Conservation (phyloP, 2,797 vertebrate species). For the Channallabes apus region DNA sequence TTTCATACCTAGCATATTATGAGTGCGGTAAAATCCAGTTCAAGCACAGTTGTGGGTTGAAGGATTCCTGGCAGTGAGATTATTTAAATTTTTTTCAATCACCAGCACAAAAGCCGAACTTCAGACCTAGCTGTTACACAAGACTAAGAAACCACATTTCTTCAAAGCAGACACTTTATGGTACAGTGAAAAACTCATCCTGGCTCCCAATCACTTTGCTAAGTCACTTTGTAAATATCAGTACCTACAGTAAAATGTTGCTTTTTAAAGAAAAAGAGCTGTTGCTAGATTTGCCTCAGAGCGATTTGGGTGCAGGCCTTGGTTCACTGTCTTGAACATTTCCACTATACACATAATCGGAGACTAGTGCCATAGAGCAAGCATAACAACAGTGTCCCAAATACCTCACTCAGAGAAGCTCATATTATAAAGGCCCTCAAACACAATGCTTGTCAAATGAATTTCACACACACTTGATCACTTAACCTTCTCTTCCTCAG, state of each 20-base stretch:
- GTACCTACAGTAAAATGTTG: not conserved
- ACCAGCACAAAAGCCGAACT: not conserved
- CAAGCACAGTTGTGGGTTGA: not conserved
- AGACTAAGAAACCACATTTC: slow-evolving; percentile 2
- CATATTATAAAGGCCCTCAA: not conserved
- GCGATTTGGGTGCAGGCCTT: not conserved
- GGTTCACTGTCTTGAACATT: not conserved
- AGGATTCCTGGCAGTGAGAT: not conserved
- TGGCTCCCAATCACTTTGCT: not conserved
- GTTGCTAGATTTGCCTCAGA: not conserved
- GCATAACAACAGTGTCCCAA: slow-evolving; percentile 5
- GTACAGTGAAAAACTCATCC: not conserved
- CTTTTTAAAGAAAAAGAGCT: not conserved
- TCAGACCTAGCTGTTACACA: not conserved
- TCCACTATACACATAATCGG: not conserved
- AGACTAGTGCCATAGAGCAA: not conserved
- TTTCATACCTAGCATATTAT: not conserved
- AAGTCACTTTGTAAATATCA: slow-evolving; percentile 7
- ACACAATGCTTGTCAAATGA: not conserved
- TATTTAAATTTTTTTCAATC: not conserved
- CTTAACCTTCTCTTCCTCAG: not conserved
- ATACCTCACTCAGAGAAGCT: not conserved
- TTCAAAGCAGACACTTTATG: slow-evolving; percentile 1
- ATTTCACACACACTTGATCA: not conserved
- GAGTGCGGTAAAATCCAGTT: not conserved